Percentiles rank a stretch among this genome's conserved stretches.
These are phyloP conservation scores for Saguinus midas DNA, from an alignment of 2,113 vertebrate genomes.

Conservation along the genomic window DNA sequence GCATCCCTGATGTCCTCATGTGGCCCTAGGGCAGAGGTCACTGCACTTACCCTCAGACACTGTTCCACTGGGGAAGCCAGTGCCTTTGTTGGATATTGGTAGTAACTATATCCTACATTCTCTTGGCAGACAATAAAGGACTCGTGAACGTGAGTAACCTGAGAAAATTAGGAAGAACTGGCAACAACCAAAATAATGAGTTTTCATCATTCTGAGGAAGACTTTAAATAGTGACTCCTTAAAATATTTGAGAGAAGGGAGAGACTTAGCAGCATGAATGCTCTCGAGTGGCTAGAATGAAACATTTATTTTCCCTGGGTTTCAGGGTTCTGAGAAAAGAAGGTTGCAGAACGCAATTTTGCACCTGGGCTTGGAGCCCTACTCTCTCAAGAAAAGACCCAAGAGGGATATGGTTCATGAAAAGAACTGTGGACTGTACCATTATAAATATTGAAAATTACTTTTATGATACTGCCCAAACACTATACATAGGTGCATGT, in stretches of 20 bases:
- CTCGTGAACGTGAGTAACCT: not conserved
- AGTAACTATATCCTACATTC: not conserved
- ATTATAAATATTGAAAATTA: not conserved
- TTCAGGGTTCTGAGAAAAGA: not conserved
- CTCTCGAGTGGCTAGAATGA: rapidly evolving
- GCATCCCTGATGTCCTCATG: no score
- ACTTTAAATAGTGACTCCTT: not conserved
- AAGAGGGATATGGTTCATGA: not conserved
- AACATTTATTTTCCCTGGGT: not conserved
- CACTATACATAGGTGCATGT: no score
- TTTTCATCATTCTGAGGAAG: not conserved
- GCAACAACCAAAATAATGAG: not conserved
- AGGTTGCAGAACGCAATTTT: not conserved
- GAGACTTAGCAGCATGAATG: rapidly evolving
- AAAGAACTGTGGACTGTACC: not conserved
- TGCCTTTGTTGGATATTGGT: not conserved
- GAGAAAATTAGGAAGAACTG: not conserved
- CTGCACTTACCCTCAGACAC: not conserved
- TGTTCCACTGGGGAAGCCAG: rapidly evolving
- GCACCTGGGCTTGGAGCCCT: not conserved
- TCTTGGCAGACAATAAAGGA: not conserved
- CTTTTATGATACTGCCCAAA: not conserved
- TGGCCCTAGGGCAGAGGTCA: no score
- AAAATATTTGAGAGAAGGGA: not conserved
- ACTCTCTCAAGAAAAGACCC: not conserved